A percentile compares a stretch with the other conserved stretches of the same genome.
Evolutionary conservation across 1,140 invertebrate species (phyloP).

Genomic region (Fopius arisanus): DNA sequence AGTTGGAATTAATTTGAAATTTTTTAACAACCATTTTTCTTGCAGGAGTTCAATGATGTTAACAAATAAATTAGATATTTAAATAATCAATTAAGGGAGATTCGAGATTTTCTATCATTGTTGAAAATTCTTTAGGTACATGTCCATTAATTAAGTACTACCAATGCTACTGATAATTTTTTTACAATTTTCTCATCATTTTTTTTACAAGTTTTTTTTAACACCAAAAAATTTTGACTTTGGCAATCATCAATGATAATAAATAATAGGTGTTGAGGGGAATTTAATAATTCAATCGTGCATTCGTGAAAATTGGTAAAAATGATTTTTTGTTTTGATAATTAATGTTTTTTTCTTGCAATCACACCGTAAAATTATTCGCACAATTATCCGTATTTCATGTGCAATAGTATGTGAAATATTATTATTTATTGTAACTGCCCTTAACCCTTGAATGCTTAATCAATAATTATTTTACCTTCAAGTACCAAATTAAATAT

Average conservation of each 20-base stretch:
- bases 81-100: too few relatives aligned
- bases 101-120: too few relatives aligned
- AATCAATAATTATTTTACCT: not conserved
- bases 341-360: not conserved
- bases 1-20: not conserved
- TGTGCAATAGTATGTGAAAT: too few relatives aligned
- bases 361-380: too few relatives aligned
- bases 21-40: not conserved
- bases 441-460: too few relatives aligned
- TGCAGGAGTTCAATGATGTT: not conserved
- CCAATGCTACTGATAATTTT: not conserved
- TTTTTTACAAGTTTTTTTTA: not conserved
- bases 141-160: not conserved
- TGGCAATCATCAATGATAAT: not conserved
- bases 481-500: not conserved
- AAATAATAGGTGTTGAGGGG: not conserved
- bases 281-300: conserved; percentile 22
- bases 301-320: conserved; percentile 22
- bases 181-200: not conserved
- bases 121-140: not conserved
- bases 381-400: too few relatives aligned
- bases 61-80: too few relatives aligned
- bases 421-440: not conserved
- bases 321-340: not conserved
- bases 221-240: not conserved